phyloP scores from a whole-genome alignment of 2,888 invertebrate species.

The Chrysopilus asiliformis region DNA sequence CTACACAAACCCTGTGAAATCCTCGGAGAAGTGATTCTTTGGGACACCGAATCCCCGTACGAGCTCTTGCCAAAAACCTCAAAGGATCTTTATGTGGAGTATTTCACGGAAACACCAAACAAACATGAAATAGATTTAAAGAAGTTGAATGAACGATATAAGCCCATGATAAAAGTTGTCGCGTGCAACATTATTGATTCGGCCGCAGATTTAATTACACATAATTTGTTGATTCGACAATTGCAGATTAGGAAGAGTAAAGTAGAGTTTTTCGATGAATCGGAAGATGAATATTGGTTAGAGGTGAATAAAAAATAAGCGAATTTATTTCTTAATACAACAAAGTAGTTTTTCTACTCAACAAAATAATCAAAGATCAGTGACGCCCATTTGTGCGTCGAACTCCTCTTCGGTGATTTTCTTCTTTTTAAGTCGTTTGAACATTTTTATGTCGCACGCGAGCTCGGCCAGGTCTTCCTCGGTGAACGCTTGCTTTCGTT shows the following conservation, averaged over 20 bases:
- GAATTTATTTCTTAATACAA: no score
- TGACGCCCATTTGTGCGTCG: slow-evolving; percentile 45
- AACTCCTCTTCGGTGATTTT: slow-evolving; percentile 59
- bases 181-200: no score
- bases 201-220: no score
- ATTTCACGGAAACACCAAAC: neutral
- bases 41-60: slow-evolving; percentile 17
- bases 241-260: no score
- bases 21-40: slow-evolving; percentile 24
- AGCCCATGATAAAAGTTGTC: no score
- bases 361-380: slow-evolving; percentile 16
- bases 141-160: slow-evolving; percentile 12
- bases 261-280: no score
- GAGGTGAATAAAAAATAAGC: no score
- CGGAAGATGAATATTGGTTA: no score
- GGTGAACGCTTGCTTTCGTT: slow-evolving; percentile 43
- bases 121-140: neutral
- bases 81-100: slow-evolving; percentile 17
- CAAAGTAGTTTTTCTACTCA: no score
- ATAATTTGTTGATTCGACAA: no score
- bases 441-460: slow-evolving; percentile 64
- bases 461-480: slow-evolving; percentile 65
- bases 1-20: slow-evolving; percentile 22
- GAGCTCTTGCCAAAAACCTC: slow-evolving; percentile 17
- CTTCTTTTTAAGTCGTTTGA: slow-evolving; percentile 76